Evolutionary conservation across 2,113 vertebrate genomes (phyloP), one percentile per base, ranked within the genome.

Genomic region (Potamarius usumacintae): DNA sequence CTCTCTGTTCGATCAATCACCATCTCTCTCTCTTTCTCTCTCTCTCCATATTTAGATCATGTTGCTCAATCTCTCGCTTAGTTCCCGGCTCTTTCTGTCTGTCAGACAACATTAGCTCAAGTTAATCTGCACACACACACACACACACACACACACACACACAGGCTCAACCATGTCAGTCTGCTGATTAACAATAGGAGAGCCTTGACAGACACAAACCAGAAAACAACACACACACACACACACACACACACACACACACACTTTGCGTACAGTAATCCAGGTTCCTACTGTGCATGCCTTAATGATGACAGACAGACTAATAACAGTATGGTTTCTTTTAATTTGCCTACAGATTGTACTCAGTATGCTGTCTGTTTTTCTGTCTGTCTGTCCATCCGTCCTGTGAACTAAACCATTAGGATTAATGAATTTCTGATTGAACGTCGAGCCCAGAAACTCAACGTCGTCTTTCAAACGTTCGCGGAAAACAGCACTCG

Each of bases 1-100:
- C 74, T 84, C 34, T 85, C 58, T 85, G 27, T 78, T 50, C 57
- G 62, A 30, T 83, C 80, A 77, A 42, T 83, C 86, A 71, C 55
- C 63, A 52, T 50, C 34, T 71, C 76, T 78, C 58, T 25, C 48
- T 60, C 55, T 50, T n/a, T 71, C 76, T 78, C 58, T 25, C 48
- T 60, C 55, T 10, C 65, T 74, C n/a, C 89, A 86, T 88, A 90
- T 90, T 90, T 90, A 90, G 87, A 90, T 90, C 89, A 86, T 86
- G 87, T 86, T 87, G 30, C 86, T 53, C 86, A 69, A 52, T 86
- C 87, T 88, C 87, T 86, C 53, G 71, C 74, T 42, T 83, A 79
- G 80, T 72, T 88, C 57, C 87, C 69, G 52, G 89, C 87, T 88
- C n/a, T 63, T 52, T 69, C 55, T 81, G 57, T 88, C 87, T 90